Evolutionary conservation across 2,113 vertebrate species (phyloP).

Genomic region (Heterotilapia buettikoferi): DNA sequence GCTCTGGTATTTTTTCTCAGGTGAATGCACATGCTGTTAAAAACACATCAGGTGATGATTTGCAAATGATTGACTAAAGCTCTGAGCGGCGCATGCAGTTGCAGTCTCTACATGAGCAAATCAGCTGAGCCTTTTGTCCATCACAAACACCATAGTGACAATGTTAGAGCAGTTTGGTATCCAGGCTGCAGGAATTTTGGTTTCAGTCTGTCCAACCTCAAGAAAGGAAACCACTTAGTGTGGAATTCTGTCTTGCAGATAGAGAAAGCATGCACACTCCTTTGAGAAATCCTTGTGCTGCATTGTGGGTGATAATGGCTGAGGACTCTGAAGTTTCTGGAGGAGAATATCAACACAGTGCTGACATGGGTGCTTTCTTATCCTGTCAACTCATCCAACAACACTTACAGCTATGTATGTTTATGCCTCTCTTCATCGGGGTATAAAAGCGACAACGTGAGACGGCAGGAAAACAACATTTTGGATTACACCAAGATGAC

Average conservation of each 20-base stretch:
- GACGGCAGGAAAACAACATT: neutral
- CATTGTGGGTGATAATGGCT: conserved; percentile 21
- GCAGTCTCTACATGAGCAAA: neutral
- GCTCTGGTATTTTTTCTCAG: neutral
- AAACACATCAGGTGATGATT: neutral
- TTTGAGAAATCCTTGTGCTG: conserved; percentile 20
- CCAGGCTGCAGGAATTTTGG: neutral
- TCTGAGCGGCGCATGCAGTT: neutral
- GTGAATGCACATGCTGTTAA: neutral
- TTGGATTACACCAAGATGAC: neutral
- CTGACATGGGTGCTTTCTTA: conserved; percentile 1
- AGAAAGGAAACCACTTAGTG: neutral
- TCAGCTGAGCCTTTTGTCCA: neutral
- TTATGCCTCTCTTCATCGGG: neutral
- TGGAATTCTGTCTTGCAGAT: conserved; percentile 35
- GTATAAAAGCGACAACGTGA: neutral
- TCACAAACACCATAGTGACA: neutral
- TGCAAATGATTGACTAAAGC: neutral
- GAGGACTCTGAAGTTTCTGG: conserved; percentile 4
- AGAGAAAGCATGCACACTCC: neutral
- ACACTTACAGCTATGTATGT: neutral
- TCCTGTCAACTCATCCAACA: conserved; percentile 1
- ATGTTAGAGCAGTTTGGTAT: neutral
- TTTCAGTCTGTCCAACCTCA: conserved; percentile 1
- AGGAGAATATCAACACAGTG: neutral